Evolutionary conservation across 2,797 vertebrate genomes (phyloP).

Genomic region (Macropus fuliginosus): DNA sequence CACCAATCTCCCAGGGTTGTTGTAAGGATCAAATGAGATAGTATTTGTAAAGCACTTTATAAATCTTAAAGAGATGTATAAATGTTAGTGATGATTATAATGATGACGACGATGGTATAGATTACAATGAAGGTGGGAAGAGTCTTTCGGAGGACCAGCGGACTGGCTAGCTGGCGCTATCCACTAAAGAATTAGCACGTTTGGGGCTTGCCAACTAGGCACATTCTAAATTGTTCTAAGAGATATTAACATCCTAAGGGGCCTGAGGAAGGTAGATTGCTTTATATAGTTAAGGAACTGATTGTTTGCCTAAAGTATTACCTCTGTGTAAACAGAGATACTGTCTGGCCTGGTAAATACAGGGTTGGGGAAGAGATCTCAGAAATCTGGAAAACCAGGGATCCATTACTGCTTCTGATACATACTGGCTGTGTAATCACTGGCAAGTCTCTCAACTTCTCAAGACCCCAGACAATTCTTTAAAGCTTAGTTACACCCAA

Average conservation of each 20-base stretch:
- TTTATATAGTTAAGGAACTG: background rate
- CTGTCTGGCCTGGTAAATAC: background rate
- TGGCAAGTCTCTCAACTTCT: background rate
- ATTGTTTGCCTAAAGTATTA: background rate
- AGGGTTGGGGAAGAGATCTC: background rate
- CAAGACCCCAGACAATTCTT: background rate
- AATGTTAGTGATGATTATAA: background rate
- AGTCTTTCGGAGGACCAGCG: background rate
- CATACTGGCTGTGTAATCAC: background rate
- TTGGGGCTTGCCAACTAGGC: background rate
- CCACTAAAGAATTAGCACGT: background rate
- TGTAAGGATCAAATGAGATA: background rate
- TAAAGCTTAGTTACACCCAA: background rate
- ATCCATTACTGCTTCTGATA: background rate
- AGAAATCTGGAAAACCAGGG: background rate
- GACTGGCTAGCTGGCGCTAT: no score
- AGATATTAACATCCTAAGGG: background rate
- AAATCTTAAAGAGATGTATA: background rate
- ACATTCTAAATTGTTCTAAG: background rate
- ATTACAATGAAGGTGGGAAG: background rate
- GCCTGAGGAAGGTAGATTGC: background rate
- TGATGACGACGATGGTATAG: background rate
- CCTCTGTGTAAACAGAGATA: background rate
- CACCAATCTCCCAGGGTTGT: background rate
- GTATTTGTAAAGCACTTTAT: background rate